Conservation (phyloP, 2,113 vertebrate species). For the Delphinus delphis region DNA sequence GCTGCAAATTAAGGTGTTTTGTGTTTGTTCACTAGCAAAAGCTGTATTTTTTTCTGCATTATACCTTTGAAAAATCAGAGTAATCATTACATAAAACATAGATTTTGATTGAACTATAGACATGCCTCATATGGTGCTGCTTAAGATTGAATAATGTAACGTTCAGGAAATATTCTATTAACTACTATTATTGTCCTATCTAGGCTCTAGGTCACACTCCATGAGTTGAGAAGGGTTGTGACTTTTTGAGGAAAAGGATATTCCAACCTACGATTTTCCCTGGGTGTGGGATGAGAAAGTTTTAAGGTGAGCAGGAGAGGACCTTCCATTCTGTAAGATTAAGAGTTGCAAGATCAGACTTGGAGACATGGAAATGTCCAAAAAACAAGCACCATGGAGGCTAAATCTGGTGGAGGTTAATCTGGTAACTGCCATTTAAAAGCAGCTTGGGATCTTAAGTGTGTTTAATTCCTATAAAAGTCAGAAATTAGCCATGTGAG, state of each 20-base stretch:
- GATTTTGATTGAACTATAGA: not conserved
- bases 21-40: not conserved
- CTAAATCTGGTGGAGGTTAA: not conserved
- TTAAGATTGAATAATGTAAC: not conserved
- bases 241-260: not conserved
- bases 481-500: not conserved
- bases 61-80: slow-evolving; percentile 13
- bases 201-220: not conserved
- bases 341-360: not conserved
- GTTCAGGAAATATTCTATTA: not conserved
- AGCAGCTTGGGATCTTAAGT: not conserved
- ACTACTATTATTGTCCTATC: not conserved
- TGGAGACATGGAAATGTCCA: not conserved
- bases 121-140: not conserved
- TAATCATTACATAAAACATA: not conserved
- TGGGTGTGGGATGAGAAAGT: not conserved
- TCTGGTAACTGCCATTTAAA: not conserved
- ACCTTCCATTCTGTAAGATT: not conserved
- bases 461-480: not conserved
- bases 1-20: not conserved
- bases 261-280: not conserved
- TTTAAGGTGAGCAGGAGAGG: not conserved
- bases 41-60: not conserved
- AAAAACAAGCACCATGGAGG: not conserved
- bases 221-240: not conserved